These are phyloP conservation scores for Apamea epomidion DNA, from an alignment of 2,888 invertebrate genomes.

Conservation along the genomic window DNA sequence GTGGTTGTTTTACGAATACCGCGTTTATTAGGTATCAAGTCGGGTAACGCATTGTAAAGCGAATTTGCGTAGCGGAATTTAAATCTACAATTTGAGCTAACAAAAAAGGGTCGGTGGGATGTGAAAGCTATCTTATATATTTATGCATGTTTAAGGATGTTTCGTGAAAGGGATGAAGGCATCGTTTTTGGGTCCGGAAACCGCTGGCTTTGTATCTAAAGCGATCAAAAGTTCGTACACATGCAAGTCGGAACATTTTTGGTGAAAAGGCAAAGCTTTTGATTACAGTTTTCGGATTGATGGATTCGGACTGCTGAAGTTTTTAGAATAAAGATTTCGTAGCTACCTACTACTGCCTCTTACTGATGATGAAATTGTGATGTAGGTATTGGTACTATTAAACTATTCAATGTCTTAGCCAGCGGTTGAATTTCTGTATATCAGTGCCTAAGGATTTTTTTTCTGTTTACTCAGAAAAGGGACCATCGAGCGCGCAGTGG, in stretches of 20 bases:
- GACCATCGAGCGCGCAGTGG: too few relatives aligned
- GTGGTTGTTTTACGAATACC: conserved; percentile 53
- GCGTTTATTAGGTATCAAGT: conserved; percentile 54
- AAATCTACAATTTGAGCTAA: conserved; percentile 56
- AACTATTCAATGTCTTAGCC: not conserved
- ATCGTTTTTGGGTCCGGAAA: conserved; percentile 63
- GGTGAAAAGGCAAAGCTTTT: conserved; percentile 31
- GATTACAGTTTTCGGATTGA: conserved; percentile 24
- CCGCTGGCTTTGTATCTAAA: conserved; percentile 58
- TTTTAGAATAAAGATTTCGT: not conserved
- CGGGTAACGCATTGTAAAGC: conserved; percentile 46
- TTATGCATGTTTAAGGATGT: conserved; percentile 55
- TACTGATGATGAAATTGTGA: not conserved
- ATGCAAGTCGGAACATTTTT: conserved; percentile 36
- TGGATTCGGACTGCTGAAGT: not conserved
- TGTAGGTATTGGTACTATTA: not conserved
- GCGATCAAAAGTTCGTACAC: conserved; percentile 53
- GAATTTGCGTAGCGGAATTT: conserved; percentile 53
- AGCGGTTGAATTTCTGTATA: not conserved
- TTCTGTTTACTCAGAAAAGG: not conserved
- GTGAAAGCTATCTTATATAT: conserved; percentile 45
- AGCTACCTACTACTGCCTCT: not conserved
- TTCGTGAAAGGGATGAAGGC: conserved; percentile 57
- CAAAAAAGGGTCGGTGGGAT: conserved; percentile 59
- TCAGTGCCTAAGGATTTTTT: too few relatives aligned